Evolutionary conservation across 2,888 invertebrate species (phyloP).

Genomic region (Clanis bilineata): DNA sequence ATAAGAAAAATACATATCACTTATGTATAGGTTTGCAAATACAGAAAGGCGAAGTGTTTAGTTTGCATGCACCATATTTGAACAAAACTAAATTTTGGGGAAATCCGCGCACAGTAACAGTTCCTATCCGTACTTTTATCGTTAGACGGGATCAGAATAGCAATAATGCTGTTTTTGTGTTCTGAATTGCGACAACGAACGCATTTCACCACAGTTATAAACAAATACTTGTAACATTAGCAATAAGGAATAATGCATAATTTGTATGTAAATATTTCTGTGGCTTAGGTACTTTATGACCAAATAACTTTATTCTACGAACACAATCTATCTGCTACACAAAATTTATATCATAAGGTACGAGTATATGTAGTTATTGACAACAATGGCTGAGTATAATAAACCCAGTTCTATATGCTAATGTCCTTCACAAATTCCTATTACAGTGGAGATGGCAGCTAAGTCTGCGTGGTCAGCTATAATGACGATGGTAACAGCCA

Average conservation of each 20-base stretch:
- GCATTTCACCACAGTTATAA: no score
- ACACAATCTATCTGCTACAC: neutral
- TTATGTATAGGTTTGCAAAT: slow-evolving; percentile 17
- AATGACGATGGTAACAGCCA: slow-evolving; percentile 3
- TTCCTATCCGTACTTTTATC: neutral
- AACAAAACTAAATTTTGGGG: slow-evolving; percentile 26
- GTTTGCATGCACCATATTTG: slow-evolving; percentile 29
- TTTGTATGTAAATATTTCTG: no score
- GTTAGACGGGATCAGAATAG: neutral
- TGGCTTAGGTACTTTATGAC: no score
- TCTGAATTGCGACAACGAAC: neutral
- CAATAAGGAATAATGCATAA: no score
- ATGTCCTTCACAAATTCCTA: neutral
- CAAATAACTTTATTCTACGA: no score
- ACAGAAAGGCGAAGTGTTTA: slow-evolving; percentile 26
- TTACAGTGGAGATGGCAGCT: neutral
- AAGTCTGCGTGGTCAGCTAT: slow-evolving; percentile 11
- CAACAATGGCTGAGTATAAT: neutral
- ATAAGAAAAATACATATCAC: neutral
- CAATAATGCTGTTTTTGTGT: neutral
- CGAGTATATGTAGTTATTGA: neutral
- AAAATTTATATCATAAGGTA: neutral
- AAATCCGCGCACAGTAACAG: slow-evolving; percentile 13
- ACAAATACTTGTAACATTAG: no score
- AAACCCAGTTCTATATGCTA: slow-evolving; percentile 22